Evolutionary conservation across 1,140 invertebrate species (phyloP).

Genomic region (Hesperophylax magnus): DNA sequence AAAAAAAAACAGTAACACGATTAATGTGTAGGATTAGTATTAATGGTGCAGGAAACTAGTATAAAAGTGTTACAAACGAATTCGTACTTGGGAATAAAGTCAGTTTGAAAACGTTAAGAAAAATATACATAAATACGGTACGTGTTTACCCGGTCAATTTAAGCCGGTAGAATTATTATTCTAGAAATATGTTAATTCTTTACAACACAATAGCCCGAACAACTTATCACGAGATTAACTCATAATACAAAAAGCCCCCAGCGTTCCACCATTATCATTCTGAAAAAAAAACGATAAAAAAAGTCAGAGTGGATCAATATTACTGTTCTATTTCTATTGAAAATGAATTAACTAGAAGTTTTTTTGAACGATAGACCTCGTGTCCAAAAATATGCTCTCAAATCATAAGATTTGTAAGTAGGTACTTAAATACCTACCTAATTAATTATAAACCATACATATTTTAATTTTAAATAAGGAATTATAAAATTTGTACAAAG

Average conservation of each 20-base stretch:
- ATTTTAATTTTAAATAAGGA: no score
- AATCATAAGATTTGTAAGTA: no score
- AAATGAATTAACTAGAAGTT: no score
- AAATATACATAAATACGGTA: background rate
- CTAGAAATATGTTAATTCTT: conserved; percentile 9
- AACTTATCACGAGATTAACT: background rate
- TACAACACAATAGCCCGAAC: background rate
- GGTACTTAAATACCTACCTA: no score
- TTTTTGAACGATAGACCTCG: no score
- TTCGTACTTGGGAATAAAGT: conserved; percentile 4
- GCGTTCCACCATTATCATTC: no score
- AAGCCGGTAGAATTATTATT: background rate
- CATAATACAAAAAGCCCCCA: conserved; percentile 1
- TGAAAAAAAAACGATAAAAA: no score
- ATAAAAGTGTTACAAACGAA: conserved; percentile 8
- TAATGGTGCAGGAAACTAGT: background rate
- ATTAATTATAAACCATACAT: no score
- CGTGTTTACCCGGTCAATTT: background rate
- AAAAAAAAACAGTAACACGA: conserved; percentile 29
- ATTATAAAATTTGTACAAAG: no score
- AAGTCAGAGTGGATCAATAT: no score
- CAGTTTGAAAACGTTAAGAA: background rate
- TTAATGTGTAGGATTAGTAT: conserved; percentile 32
- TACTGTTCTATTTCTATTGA: no score
- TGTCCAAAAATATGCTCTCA: no score